These are phyloP conservation scores for Melieria crassipennis DNA, from an alignment of 2,888 invertebrate species.

Conservation along the genomic window DNA sequence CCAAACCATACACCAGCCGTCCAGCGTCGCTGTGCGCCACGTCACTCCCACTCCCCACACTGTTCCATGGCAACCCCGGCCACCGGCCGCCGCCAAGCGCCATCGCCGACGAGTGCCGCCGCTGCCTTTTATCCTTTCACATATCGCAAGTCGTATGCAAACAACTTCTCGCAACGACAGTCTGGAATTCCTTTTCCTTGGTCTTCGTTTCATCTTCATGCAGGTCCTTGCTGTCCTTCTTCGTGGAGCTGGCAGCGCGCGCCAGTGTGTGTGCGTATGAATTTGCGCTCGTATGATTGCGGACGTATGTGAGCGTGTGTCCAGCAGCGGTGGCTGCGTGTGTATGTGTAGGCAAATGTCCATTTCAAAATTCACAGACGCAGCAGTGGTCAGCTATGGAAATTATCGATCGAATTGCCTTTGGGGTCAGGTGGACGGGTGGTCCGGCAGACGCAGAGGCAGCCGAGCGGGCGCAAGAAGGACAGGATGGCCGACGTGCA, in stretches of 20 bases:
- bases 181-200: slow-evolving; percentile 45
- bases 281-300: slow-evolving; percentile 35
- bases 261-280: slow-evolving; percentile 43
- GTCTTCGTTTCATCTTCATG: slow-evolving; percentile 50
- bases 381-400: slow-evolving; percentile 65
- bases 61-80: slow-evolving; percentile 40
- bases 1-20: slow-evolving; percentile 7
- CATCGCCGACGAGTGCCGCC: slow-evolving; percentile 15
- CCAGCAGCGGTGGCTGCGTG: slow-evolving; percentile 40
- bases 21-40: slow-evolving; percentile 41
- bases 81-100: neutral
- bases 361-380: slow-evolving; percentile 62
- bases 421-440: slow-evolving; percentile 61
- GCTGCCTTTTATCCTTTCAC: slow-evolving; percentile 52
- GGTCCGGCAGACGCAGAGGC: slow-evolving; percentile 52
- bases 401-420: slow-evolving; percentile 66
- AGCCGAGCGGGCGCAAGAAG: slow-evolving; percentile 1
- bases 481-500: neutral
- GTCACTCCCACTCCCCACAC: slow-evolving; percentile 29
- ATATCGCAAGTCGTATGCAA: slow-evolving; percentile 65
- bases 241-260: slow-evolving; percentile 47
- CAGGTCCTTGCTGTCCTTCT: slow-evolving; percentile 45
- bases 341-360: slow-evolving; percentile 56
- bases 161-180: slow-evolving; percentile 61
- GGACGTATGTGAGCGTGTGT: slow-evolving; percentile 45